Conservation (phyloP, 1,140 invertebrate genomes). For the Ceratina japonica region DNA sequence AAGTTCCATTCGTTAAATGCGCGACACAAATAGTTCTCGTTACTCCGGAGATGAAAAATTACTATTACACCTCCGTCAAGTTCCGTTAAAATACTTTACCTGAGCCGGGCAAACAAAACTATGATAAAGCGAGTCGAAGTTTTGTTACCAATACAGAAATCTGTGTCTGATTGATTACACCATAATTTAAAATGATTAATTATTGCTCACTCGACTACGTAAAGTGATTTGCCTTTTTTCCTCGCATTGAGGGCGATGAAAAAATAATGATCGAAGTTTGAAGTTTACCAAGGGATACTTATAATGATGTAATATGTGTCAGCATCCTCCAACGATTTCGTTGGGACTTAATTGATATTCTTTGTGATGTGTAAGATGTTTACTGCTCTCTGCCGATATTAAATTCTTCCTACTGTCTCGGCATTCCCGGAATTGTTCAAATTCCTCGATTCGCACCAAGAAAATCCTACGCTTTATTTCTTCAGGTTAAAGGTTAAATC, state of each 20-base stretch:
- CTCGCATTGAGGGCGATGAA: background rate
- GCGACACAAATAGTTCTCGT: background rate
- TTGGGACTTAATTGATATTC: constrained; percentile 17
- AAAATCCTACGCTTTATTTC: constrained; percentile 47
- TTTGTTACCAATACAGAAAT: constrained; percentile 10
- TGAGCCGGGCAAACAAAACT: background rate
- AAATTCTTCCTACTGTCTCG: constrained; percentile 56
- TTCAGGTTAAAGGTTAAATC: background rate
- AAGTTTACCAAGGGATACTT: background rate
- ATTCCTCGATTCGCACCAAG: constrained; percentile 30
- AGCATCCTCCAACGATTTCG: background rate
- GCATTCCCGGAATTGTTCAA: constrained; percentile 35
- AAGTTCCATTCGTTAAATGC: background rate
- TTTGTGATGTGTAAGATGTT: constrained; percentile 29
- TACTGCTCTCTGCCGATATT: constrained; percentile 51
- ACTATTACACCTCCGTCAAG: too few species aligned
- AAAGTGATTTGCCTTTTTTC: background rate
- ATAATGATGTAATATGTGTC: background rate
- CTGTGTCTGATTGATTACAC: background rate
- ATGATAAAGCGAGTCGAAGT: background rate
- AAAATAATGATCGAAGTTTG: background rate
- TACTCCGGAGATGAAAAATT: constrained; percentile 1
- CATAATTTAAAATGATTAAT: background rate
- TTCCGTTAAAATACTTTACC: background rate
- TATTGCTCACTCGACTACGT: too few species aligned